phyloP scores from a whole-genome alignment of 30 jellyfish, hydroid and myxozoan species.

The Hydra vulgaris region DNA sequence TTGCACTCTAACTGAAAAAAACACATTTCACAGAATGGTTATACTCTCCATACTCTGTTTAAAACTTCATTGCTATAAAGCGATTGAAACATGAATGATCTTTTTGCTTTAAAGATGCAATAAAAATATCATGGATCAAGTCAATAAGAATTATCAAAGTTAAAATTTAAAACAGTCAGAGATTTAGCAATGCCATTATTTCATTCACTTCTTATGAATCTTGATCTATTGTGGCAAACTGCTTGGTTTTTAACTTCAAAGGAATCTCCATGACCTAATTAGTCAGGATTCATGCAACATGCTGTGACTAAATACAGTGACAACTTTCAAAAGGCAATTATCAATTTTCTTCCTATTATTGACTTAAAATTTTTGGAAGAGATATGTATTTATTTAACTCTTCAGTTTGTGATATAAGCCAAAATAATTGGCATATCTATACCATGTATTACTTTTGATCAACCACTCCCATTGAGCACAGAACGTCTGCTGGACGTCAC shows the following conservation, averaged over 20 bases:
- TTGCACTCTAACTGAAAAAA: slow-evolving; percentile 5
- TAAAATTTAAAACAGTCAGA: neutral
- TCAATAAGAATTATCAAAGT: too few species aligned
- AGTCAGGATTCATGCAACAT: neutral
- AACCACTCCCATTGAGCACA: too few species aligned
- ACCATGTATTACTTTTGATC: neutral
- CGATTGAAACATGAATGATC: neutral
- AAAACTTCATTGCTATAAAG: neutral
- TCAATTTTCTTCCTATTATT: neutral
- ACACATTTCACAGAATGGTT: slow-evolving; percentile 1
- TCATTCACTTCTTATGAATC: neutral
- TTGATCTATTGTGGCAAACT: neutral
- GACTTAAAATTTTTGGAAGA: neutral
- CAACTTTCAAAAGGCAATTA: neutral
- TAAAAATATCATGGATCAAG: slow-evolving; percentile 2
- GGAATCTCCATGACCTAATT: neutral
- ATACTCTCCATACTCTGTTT: neutral
- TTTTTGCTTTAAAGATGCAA: neutral
- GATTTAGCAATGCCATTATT: neutral
- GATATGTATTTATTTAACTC: neutral
- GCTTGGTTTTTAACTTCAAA: slow-evolving; percentile 1
- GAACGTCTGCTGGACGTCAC: too few species aligned
- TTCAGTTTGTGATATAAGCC: neutral
- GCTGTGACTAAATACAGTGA: neutral
- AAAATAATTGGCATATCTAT: neutral